Base-by-base conservation (phyloP, 2,113 vertebrate genomes). In the Pachypanchax playfairii region DNA sequence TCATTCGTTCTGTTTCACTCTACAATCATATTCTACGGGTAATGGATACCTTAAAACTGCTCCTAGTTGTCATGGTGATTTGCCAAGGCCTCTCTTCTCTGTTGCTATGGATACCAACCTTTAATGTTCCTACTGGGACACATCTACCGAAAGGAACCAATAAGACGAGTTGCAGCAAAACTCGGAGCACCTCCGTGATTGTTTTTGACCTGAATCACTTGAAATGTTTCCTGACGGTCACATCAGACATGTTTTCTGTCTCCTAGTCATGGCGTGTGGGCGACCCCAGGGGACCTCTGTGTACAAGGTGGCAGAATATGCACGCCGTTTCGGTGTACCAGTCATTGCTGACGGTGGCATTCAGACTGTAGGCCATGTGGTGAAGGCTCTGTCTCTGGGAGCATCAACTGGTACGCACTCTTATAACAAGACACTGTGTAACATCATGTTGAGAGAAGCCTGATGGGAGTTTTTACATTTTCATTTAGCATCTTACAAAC, bases 291-390 rank as follows among this genome's bases (percentile, higher is more conserved):
- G 95, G 53, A 97, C 95, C 0, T 94, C 95, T 0, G 95, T 97
- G 52, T 97, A 97, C 87, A 96, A 94, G 78, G 95, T 97, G 24
- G 95, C 95, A 0, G 95, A 96, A 79, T 97, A 96, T 0, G 95
- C 95, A 17, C 89, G 95, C 24, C 92, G 95, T 25, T 97, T 97
- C 0, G 94, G 95, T 0, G 95, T 97, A 14, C 95, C 95, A 0
- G 94, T 97, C 39, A 94, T 97, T 6, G 95, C 95, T 0, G 95
- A 97, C 1, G 95, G 95, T 0, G 95, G 95, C 58, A 96, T 97
- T 81, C 95, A 97, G 90, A 96, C 95, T 0, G 94, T 96, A 26
- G 95, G 95, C 10, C 95, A 97, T 0, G 94, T 97, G 59, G 94
- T 96, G 77, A 97, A 97, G 85, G 95, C 95, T 6, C 87, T 97